Evolutionary conservation across 2,797 vertebrate genomes (phyloP), one percentile per base, ranked within the genome.

Genomic region (Tragopan temminckii): DNA sequence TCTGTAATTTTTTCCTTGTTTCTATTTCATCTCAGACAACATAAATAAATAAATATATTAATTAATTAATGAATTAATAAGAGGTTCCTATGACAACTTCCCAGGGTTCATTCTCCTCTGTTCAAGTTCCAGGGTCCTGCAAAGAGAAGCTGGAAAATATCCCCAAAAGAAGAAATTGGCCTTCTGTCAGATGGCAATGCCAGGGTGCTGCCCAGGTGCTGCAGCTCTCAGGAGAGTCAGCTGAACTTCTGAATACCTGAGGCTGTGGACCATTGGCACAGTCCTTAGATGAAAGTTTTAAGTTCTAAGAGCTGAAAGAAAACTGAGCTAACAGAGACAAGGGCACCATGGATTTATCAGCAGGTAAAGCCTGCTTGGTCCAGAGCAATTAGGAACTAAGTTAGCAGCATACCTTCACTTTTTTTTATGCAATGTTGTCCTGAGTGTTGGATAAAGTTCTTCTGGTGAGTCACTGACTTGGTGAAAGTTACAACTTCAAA

Each of bases 71-170:
- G 10, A 19, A 23, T 48, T 29, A 52, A 52, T 57, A 80, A 68
- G 33, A 61, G 13, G 82, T 96, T 94, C 84, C 90, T 80, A 93
- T 88, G 80, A 92, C 38, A 93, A 93, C 89, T 91, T 80, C 70
- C 75, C 67, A 70, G 82, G 77, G 89, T 93, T 29, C 58, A 89
- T 64, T 46, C 21, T 89, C 25, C 35, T 93, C 68, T 81, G 29
- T 80, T 71, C 2, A 2, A 74, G 38, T 69, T 58, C 36, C 45
- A 79, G 36, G 35, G 88, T 84, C 11, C 61, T 43, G 17, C 53
- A 63, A 11, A 57, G 29, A 6, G 76, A 69, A 76, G 31, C 13
- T 83, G 43, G 48, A 88, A 70, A 86, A 46, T 42, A 15, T 63
- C 43, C 33, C 72, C 45, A 66, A 83, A 83, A 76, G 42, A 19